Evolutionary conservation across 2,113 vertebrate species (phyloP).

Genomic region (Strigops habroptila): DNA sequence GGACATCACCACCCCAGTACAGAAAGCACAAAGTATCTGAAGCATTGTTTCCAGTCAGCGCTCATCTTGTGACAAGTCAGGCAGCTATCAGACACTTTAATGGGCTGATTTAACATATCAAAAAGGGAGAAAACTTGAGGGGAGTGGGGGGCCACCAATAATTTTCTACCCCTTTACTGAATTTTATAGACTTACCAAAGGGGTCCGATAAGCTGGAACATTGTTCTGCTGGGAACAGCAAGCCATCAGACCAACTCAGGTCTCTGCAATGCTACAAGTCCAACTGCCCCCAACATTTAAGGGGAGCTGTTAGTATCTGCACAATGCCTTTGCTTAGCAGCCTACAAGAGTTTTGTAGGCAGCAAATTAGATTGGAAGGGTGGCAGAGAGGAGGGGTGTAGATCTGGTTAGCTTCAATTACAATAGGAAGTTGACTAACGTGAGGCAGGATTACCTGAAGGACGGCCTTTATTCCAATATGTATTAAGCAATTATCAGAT

Average conservation of each 20-base stretch:
- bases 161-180: background rate
- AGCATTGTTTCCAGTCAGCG: background rate
- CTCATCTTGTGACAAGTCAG: background rate
- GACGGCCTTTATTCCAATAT: background rate
- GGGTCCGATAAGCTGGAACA: background rate
- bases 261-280: background rate
- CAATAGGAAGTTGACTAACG: background rate
- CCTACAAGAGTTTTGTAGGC: background rate
- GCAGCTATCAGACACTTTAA: background rate
- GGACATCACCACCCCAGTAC: accelerated
- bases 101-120: background rate
- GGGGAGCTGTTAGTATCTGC: background rate
- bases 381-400: background rate
- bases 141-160: background rate
- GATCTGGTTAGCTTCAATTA: background rate
- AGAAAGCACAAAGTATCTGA: background rate
- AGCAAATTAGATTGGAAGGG: background rate
- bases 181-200: background rate
- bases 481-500: background rate
- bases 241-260: background rate
- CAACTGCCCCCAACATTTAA: background rate
- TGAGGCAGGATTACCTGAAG: background rate
- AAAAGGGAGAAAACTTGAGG: background rate
- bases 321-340: background rate
- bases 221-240: background rate